Evolutionary conservation across 1,140 invertebrate species (phyloP).

Genomic region (Drosophila setifemur): DNA sequence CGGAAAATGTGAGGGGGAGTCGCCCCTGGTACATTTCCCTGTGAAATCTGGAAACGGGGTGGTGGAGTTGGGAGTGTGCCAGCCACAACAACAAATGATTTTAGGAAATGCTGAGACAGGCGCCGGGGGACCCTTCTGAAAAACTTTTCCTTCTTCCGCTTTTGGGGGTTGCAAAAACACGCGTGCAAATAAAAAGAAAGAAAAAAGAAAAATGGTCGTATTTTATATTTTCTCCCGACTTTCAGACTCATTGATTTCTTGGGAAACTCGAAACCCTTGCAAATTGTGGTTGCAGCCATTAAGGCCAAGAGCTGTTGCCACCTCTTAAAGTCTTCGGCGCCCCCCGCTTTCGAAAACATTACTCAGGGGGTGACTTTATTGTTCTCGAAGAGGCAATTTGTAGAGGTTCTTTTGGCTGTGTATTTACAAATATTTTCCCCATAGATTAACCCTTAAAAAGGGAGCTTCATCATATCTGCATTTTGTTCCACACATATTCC

Average conservation of each 20-base stretch:
- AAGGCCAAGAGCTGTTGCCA: conserved; percentile 46
- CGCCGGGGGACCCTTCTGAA: neutral
- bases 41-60: no score
- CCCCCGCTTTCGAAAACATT: conserved; percentile 3
- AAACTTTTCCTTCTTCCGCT: conserved; percentile 13
- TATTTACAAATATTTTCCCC: conserved; percentile 61
- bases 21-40: no score
- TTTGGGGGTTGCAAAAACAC: conserved; percentile 50
- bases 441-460: conserved; percentile 15
- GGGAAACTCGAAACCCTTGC: conserved; percentile 39
- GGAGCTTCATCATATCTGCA: conserved; percentile 4
- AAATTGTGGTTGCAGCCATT: conserved; percentile 34
- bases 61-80: neutral
- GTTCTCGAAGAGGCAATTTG: conserved; percentile 38
- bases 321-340: conserved; percentile 15
- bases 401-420: conserved; percentile 36
- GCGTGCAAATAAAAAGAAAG: conserved; percentile 33
- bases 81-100: conserved; percentile 59
- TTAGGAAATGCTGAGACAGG: conserved; percentile 55
- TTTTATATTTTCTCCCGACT: conserved; percentile 6
- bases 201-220: conserved; percentile 25
- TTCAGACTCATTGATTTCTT: conserved; percentile 40
- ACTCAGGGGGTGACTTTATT: conserved; percentile 29
- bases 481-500: neutral
- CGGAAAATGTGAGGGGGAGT: neutral